Conservation (phyloP, 2,113 vertebrate species). For the Pipa parva region DNA sequence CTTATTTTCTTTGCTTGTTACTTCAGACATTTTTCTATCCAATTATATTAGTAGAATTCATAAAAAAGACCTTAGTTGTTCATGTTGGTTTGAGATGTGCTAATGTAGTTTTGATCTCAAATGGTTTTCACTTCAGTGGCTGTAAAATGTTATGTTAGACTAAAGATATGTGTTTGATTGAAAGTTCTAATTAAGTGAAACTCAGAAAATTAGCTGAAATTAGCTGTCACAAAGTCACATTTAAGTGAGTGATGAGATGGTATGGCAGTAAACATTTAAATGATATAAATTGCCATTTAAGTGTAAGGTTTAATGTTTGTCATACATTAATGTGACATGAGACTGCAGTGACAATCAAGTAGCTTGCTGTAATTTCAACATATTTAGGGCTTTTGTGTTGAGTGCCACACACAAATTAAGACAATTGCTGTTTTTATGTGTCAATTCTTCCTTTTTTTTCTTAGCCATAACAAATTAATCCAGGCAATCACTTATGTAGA, state of each 20-base stretch:
- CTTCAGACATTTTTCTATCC: background rate
- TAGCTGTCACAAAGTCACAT: constrained; percentile 98
- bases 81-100: background rate
- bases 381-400: constrained; percentile 92
- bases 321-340: constrained; percentile 98
- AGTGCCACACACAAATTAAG: constrained; percentile 94
- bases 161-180: constrained; percentile 71
- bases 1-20: background rate
- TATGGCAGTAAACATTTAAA: constrained; percentile 96
- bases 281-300: constrained; percentile 99
- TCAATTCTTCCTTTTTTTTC: constrained; percentile 76
- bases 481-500: constrained; percentile 61
- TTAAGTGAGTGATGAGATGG: constrained; percentile 93
- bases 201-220: constrained; percentile 93
- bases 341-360: constrained; percentile 97
- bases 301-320: constrained; percentile 98
- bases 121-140: background rate
- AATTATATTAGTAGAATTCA: background rate
- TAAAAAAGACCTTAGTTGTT: background rate
- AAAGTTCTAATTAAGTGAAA: constrained; percentile 98
- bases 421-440: constrained; percentile 94
- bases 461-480: constrained; percentile 79
- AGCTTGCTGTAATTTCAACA: constrained; percentile 96
- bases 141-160: constrained; percentile 34
- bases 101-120: background rate